These are phyloP conservation scores for Nestor notabilis DNA, from an alignment of 2,113 vertebrate species.

Conservation along the genomic window DNA sequence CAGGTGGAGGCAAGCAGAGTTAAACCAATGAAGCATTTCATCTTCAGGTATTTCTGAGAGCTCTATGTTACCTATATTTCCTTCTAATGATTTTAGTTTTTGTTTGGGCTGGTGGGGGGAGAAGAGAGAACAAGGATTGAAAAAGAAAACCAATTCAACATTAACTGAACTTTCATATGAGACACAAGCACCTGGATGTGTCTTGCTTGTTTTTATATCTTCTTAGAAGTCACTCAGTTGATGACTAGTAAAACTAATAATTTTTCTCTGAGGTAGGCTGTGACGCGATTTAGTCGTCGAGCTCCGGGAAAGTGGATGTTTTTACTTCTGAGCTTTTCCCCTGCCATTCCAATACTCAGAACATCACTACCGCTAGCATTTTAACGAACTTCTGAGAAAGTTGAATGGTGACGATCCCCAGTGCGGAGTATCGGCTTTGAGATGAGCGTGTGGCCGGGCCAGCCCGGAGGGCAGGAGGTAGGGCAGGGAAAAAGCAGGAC, in stretches of 20 bases:
- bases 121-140: background rate
- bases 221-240: background rate
- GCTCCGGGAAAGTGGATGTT: fast-evolving
- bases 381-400: constrained; percentile 28
- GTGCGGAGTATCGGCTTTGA: background rate
- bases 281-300: background rate
- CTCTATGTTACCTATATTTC: background rate
- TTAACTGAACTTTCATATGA: background rate
- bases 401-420: background rate
- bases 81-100: background rate
- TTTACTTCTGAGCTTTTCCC: background rate
- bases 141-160: background rate
- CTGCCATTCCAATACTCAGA: background rate
- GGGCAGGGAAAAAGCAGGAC: background rate
- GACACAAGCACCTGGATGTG: background rate
- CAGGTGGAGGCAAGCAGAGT: background rate
- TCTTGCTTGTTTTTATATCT: background rate
- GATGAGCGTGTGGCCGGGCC: background rate
- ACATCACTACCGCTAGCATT: background rate
- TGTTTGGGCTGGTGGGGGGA: background rate
- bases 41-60: background rate
- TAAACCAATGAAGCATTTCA: background rate
- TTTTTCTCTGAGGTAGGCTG: background rate
- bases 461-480: background rate
- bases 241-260: background rate